Evolutionary conservation across 1,140 invertebrate genomes (phyloP), one percentile per base, ranked within the genome.

Genomic region (Thrips palmi): DNA sequence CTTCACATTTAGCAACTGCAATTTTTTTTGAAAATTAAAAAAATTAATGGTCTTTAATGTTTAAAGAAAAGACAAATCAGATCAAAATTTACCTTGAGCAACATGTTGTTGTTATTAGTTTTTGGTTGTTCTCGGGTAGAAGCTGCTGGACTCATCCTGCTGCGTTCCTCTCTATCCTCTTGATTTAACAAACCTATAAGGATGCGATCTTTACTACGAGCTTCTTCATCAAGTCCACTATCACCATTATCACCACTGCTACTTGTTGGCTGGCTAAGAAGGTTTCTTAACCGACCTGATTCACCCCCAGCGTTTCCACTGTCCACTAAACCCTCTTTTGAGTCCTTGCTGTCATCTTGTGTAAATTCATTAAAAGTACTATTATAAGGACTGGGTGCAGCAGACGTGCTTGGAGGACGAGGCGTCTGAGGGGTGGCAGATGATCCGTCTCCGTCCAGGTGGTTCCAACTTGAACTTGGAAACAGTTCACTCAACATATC

Each of bases 1-100:
- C 56, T 77, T 81, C 39, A 82, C 78, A 51, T 86, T 87, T 19
- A 91, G 60, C 51, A 89, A 67, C 79, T 88, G 54, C 15, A 62
- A 64, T 31, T 15, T 31, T 31, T 6, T 15, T 34, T 34, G 18
- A 34, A 34, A 34, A 34, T 19, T n/a, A 6, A 7, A 34, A 25
- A n/a, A n/a, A n/a, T n/a, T n/a, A n/a, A n/a, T n/a, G n/a, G n/a
- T n/a, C n/a, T 37, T 27, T 27, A n/a, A 11, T 15, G 8, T 22
- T 21, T 21, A 43, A 34, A 23, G 30, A 43, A 39, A 20, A 43
- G 11, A 25, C 35, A 45, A 47, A 40, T 32, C 14, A 20, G 14
- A 44, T 34, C 31, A 27, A 47, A 22, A 48, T 53, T 62, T 57
- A 83, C 77, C 70, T 77, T 71, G 32, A 83, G 57, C 38, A 84